phyloP scores from a whole-genome alignment of 2,113 vertebrate species.

The Equus przewalskii region DNA sequence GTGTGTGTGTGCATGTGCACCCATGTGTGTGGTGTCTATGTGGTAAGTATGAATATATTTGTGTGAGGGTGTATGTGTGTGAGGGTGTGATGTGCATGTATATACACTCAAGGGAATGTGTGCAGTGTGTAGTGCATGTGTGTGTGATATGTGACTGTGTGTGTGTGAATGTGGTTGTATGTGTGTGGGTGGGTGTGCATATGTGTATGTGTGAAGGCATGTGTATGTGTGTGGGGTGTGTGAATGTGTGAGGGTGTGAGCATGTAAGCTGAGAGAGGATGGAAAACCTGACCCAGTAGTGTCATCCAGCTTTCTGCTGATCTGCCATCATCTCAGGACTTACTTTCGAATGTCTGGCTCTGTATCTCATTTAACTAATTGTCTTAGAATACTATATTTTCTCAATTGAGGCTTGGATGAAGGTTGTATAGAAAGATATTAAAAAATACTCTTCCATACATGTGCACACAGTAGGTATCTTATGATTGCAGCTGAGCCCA shows the following conservation, averaged over 20 bases:
- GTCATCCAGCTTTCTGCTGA: neutral
- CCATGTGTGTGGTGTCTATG: neutral
- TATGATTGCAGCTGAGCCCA: rapidly evolving
- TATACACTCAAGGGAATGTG: neutral
- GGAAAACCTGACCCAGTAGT: neutral
- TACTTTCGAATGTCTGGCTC: neutral
- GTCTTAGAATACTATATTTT: neutral
- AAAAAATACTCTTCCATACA: neutral
- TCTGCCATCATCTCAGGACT: neutral
- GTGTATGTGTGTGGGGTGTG: neutral
- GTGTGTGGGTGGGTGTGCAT: neutral
- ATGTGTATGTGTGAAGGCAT: too few species aligned
- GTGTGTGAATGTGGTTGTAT: too few species aligned
- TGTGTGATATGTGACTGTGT: neutral
- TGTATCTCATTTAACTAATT: neutral
- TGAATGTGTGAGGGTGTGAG: neutral
- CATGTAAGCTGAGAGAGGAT: neutral
- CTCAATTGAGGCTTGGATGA: neutral
- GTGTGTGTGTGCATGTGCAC: neutral
- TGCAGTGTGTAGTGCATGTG: neutral
- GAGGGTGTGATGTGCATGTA: neutral
- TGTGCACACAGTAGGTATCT: neutral
- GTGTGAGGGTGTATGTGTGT: neutral
- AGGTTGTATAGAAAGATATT: neutral
- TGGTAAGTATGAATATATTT: neutral